These are phyloP conservation scores for Stichodactyla mertensii DNA, from an alignment of 64 coral and sea anemone species.

Conservation along the genomic window DNA sequence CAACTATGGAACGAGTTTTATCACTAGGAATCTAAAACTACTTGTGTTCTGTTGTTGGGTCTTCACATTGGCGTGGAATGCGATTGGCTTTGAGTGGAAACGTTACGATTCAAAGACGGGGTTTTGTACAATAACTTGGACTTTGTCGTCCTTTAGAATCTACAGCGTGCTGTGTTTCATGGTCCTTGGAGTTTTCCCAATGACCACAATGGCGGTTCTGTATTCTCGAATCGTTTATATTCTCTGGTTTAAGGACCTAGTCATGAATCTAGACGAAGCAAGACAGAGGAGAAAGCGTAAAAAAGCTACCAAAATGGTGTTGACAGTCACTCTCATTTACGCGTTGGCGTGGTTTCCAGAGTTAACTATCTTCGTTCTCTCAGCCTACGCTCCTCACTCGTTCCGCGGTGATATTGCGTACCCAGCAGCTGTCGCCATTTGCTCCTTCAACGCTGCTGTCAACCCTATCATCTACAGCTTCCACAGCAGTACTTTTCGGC, in stretches of 20 bases:
- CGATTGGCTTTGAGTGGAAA: constrained; percentile 7
- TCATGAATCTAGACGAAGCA: not conserved
- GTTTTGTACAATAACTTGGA: constrained; percentile 21
- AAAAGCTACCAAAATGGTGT: constrained; percentile 50
- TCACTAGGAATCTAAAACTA: not conserved
- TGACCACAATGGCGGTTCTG: constrained; percentile 18
- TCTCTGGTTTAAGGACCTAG: constrained; percentile 19
- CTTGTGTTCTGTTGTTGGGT: not conserved
- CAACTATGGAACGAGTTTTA: not conserved
- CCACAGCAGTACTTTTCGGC: constrained; percentile 29
- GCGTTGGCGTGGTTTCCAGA: constrained; percentile 31
- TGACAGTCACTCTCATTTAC: constrained; percentile 36
- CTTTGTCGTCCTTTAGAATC: not conserved
- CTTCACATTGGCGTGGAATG: not conserved
- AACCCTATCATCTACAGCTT: constrained; percentile 56
- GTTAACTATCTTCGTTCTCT: constrained; percentile 6
- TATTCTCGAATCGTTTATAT: constrained; percentile 21
- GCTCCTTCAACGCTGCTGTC: constrained; percentile 36
- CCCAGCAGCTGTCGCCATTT: constrained; percentile 31
- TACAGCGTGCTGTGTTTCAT: constrained; percentile 35
- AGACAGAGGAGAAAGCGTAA: constrained; percentile 35
- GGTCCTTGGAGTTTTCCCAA: constrained; percentile 15
- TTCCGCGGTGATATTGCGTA: constrained; percentile 27
- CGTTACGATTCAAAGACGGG: constrained; percentile 9
- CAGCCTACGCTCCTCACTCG: constrained; percentile 9